phyloP scores from a whole-genome alignment of 2,888 invertebrate species.

The Noctua pronuba region DNA sequence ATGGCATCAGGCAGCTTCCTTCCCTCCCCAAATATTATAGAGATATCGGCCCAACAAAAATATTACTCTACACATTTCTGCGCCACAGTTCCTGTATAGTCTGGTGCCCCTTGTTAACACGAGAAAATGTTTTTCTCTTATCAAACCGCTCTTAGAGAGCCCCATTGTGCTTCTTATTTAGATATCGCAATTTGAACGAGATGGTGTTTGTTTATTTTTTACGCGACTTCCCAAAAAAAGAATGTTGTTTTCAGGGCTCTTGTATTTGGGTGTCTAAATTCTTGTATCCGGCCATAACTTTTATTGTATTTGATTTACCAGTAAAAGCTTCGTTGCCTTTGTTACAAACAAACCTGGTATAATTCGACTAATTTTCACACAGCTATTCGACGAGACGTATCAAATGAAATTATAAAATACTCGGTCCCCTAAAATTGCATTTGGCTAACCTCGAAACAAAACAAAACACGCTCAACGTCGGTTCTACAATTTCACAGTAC shows the following conservation, averaged over 20 bases:
- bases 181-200: conserved; percentile 14
- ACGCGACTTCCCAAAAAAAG: neutral
- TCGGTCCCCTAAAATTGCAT: conserved; percentile 15
- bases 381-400: conserved; percentile 9
- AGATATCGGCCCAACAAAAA: conserved; percentile 51
- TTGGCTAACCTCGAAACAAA: conserved; percentile 27
- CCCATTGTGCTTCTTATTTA: conserved; percentile 38
- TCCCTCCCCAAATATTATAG: conserved; percentile 31
- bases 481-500: conserved; percentile 27
- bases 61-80: conserved; percentile 23
- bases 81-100: conserved; percentile 6
- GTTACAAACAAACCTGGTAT: neutral
- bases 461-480: conserved; percentile 10
- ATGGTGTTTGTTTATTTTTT: conserved; percentile 14
- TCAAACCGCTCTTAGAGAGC: conserved; percentile 28
- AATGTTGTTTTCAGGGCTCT: neutral
- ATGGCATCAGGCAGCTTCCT: conserved; percentile 50
- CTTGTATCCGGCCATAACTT: neutral
- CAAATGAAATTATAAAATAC: conserved; percentile 27
- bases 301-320: neutral
- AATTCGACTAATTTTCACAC: conserved; percentile 12
- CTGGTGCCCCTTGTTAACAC: conserved; percentile 18
- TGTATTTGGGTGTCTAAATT: neutral
- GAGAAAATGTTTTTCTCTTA: conserved; percentile 37
- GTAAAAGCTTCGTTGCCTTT: conserved; percentile 22